A percentile compares a stretch with the other conserved stretches of the same genome.
These are phyloP conservation scores for Nasalis larvatus DNA, from an alignment of 2,113 vertebrate species.

Conservation along the genomic window DNA sequence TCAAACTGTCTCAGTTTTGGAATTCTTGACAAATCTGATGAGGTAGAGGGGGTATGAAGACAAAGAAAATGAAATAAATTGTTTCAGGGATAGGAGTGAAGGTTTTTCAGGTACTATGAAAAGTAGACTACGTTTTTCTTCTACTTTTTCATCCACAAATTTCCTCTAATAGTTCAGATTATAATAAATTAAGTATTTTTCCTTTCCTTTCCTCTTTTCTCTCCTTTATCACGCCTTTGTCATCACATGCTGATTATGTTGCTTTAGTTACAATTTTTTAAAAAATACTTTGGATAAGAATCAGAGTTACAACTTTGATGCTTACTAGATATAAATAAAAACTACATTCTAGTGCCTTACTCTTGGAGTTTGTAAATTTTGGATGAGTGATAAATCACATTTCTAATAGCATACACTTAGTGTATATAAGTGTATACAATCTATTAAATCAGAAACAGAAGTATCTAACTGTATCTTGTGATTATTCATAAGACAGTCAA, in stretches of 20 bases:
- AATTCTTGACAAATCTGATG: not conserved
- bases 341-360: not conserved
- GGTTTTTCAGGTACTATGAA: not conserved
- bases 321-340: conserved; percentile 23
- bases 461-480: not conserved
- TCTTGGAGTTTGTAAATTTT: not conserved
- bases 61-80: not conserved
- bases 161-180: not conserved
- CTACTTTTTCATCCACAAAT: not conserved
- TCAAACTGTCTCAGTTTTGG: not conserved
- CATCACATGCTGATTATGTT: not conserved
- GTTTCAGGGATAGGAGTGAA: not conserved
- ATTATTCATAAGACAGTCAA: not conserved
- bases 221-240: not conserved
- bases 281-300: not conserved
- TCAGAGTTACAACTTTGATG: not conserved
- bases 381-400: not conserved
- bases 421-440: not conserved
- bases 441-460: not conserved
- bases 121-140: not conserved
- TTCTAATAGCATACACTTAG: not conserved
- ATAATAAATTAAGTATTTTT: not conserved
- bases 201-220: not conserved
- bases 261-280: not conserved
- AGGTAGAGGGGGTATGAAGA: not conserved